Evolutionary conservation across 2,113 vertebrate species (phyloP).

Genomic region (Casuarius casuarius): DNA sequence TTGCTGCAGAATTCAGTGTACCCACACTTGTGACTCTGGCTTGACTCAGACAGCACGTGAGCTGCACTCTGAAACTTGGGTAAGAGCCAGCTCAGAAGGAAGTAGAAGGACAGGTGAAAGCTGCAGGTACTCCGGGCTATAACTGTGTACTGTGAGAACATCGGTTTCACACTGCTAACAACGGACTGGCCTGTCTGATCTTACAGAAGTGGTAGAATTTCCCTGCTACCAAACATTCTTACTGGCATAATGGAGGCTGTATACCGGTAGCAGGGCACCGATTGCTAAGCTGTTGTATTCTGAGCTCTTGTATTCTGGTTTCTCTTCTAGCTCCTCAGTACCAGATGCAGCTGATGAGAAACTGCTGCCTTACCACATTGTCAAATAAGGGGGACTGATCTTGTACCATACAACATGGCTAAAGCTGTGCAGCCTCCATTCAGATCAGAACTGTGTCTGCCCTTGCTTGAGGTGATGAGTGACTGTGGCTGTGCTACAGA

Average conservation of each 20-base stretch:
- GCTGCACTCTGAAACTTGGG: background rate
- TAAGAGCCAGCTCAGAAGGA: background rate
- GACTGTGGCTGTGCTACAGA: background rate
- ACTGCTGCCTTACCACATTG: background rate
- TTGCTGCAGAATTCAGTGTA: background rate
- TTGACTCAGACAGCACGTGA: rapidly evolving
- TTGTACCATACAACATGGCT: background rate
- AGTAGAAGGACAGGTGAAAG: background rate
- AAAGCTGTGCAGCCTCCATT: background rate
- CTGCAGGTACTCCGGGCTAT: background rate
- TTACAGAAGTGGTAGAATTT: background rate
- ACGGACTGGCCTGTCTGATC: background rate
- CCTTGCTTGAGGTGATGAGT: background rate
- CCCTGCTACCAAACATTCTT: background rate
- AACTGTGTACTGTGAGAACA: background rate
- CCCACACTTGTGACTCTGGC: rapidly evolving
- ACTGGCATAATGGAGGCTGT: background rate
- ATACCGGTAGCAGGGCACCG: background rate
- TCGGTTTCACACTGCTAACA: background rate
- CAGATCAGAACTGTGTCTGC: background rate
- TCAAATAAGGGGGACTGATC: background rate
- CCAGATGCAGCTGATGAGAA: background rate
- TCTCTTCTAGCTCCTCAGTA: background rate
- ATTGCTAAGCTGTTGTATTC: background rate
- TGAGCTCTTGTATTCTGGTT: background rate